Base-by-base conservation (phyloP, 2,113 vertebrate species). In the Picathartes gymnocephalus region DNA sequence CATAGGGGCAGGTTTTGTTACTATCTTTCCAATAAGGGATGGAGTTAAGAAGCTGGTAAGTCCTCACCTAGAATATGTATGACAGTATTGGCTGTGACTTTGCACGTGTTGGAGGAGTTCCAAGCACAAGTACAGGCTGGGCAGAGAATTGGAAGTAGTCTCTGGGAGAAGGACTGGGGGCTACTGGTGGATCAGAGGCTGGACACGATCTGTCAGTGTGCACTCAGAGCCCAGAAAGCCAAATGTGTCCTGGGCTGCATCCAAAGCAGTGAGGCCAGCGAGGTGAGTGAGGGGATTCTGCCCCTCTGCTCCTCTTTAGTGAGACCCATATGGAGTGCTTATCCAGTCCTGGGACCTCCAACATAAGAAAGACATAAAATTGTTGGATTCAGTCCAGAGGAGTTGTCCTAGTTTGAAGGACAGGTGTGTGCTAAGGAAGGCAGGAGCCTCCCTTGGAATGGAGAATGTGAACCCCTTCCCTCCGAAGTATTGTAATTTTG, bases 331-430 rank as follows among this genome's bases (percentile, higher is more conserved):
- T 66, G 53, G 19, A 60, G 11, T 53, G 30, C 7, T 60, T 37
- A 19, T 58, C 69, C 60, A 58, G 19, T 11, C 24, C 12, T 44
- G 19, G 5, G 51, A 4, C 18, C 10, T 6, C 22, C 37, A 74
- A 3, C 16, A 15, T 45, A 53, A 30, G 23, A 73, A 60, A 30
- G 39, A 30, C 13, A 6, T 30, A 5, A 50, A 60, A 24, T 27
- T 37, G 7, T 37, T 73, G 28, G 23, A 57, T 64, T 0, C 0
- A 51, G 28, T 51, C 28, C 39, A 45, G 11, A 2, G 39, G 16
- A 58, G 9, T 13, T n/a, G n/a, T n/a, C n/a, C n/a, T n/a, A n/a
- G n/a, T n/a, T n/a, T n/a, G n/a, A n/a, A n/a, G n/a, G n/a, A n/a
- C n/a, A n/a, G n/a, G n/a, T n/a, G n/a, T n/a, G n/a, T n/a, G n/a